phyloP scores from a whole-genome alignment of 2,113 vertebrate genomes.

The Bambusicola thoracicus region DNA sequence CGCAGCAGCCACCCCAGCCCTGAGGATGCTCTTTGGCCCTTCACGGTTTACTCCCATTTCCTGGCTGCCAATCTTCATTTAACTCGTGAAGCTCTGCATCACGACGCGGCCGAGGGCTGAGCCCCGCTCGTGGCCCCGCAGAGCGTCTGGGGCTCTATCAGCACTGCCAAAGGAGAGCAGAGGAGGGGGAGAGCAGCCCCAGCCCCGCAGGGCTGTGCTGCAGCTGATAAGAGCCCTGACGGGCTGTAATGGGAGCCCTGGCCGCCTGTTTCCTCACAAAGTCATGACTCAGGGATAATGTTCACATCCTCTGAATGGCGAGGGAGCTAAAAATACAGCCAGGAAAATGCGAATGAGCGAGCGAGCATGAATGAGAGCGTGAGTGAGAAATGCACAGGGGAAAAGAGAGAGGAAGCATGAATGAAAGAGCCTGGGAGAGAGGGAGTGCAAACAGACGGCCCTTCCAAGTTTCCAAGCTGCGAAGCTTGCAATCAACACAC shows the following conservation, averaged over 20 bases:
- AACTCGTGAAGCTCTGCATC: not conserved
- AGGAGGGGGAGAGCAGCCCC: slow-evolving; percentile 22
- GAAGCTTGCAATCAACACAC: not conserved
- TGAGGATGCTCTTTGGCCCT: slow-evolving; percentile 47
- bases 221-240: slow-evolving; percentile 77
- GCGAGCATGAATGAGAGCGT: slow-evolving; percentile 64
- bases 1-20: not conserved
- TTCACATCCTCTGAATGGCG: slow-evolving; percentile 87
- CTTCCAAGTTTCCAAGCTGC: slow-evolving; percentile 60
- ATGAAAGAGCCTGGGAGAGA: slow-evolving; percentile 20
- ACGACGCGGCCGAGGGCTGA: not conserved
- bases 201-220: slow-evolving; percentile 49
- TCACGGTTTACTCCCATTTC: slow-evolving; percentile 29
- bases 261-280: slow-evolving; percentile 86
- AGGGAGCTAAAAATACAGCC: slow-evolving; percentile 87
- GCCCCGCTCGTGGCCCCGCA: not conserved
- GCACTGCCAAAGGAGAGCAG: slow-evolving; percentile 4
- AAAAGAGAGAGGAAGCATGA: slow-evolving; percentile 33
- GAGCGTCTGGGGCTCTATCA: not conserved
- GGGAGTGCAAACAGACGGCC: slow-evolving; percentile 26
- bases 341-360: slow-evolving; percentile 61
- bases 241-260: slow-evolving; percentile 53
- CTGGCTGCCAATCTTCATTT: slow-evolving; percentile 52
- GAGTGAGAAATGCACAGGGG: slow-evolving; percentile 52
- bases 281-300: slow-evolving; percentile 83